Evolutionary conservation across 2,113 vertebrate species (phyloP), one percentile per base, ranked within the genome.

Genomic region (Neodontobutis hainanensis): DNA sequence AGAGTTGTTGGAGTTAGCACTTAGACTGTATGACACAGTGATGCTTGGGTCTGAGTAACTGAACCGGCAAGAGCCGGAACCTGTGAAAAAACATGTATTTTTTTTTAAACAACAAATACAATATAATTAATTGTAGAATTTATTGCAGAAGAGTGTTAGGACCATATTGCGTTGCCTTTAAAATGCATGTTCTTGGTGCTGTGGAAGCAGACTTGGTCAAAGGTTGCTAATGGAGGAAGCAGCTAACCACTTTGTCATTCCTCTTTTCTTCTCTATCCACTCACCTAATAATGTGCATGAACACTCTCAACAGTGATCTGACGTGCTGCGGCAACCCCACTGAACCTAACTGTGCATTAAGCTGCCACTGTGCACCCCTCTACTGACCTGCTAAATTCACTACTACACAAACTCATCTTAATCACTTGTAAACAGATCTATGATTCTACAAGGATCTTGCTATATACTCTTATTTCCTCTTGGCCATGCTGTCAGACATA

Each of bases 21-120:
- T 95, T 83, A 93, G 94, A 73, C 94, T 92, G 81, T 94, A 99
- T 34, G 95, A 96, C 70, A 98, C 95, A 0, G 87, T 88, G 87
- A 99, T 97, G 86, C 87, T 93, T 80, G 97, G 96, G 87, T 99
- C 97, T 44, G 96, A 95, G 80, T 97, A 98, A 88, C 96, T 98
- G 77, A 96, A 99, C 52, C 95, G 94, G 71, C 97, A 98, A 0
- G 95, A 95, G 60, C 97, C 97, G 0, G 97, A 98, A 62, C 97
- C 97, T 99, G 90, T 19, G 8, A 48, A 57, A 78, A 77, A 5
- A 76, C 6, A 38, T 40, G 38, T 40, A 40, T 8, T 38, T 9
- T 7, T 55, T 55, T 38, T 4, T 14, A 34, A 12, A 55, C 38
- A 55, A 12, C 11, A 46, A 46, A 40, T 6, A 40, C 5, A 4